A percentile compares a stretch with the other conserved stretches of the same genome.
These are phyloP conservation scores for Vandiemenella viatica DNA, from an alignment of 2,888 invertebrate species.

Conservation along the genomic window DNA sequence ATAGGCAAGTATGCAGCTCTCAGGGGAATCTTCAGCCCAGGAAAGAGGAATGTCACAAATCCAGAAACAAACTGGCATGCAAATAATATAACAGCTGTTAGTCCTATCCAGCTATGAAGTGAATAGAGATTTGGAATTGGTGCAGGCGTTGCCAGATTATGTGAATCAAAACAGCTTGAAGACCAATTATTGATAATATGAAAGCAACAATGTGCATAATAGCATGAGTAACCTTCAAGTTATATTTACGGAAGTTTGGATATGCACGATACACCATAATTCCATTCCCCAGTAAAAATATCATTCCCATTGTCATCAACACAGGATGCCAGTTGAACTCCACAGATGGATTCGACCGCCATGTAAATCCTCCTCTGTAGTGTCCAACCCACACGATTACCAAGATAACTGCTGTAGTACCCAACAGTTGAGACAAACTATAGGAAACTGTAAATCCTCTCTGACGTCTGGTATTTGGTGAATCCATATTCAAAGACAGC, in stretches of 20 bases:
- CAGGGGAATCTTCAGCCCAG: slow-evolving; percentile 44
- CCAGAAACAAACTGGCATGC: slow-evolving; percentile 60
- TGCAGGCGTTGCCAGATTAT: slow-evolving; percentile 40
- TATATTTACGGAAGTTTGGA: slow-evolving; percentile 52
- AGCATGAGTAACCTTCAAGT: slow-evolving; percentile 61
- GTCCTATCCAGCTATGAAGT: slow-evolving; percentile 69
- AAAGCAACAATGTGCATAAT: slow-evolving; percentile 50
- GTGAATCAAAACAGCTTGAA: slow-evolving; percentile 72
- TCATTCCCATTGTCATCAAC: slow-evolving; percentile 66
- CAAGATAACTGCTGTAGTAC: slow-evolving; percentile 36
- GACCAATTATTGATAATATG: slow-evolving; percentile 49
- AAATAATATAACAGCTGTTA: slow-evolving; percentile 57
- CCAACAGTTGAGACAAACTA: slow-evolving; percentile 32
- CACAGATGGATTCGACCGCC: slow-evolving; percentile 40
- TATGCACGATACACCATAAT: slow-evolving; percentile 68
- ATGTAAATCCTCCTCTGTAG: slow-evolving; percentile 48
- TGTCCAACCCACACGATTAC: slow-evolving; percentile 48
- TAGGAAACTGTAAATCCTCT: slow-evolving; percentile 33
- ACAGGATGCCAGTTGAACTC: slow-evolving; percentile 84
- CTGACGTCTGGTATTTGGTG: no score
- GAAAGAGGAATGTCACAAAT: slow-evolving; percentile 56
- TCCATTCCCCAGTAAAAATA: slow-evolving; percentile 72
- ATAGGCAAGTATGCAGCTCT: slow-evolving; percentile 53
- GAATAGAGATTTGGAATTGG: slow-evolving; percentile 56
- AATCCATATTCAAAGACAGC: no score